Conservation (phyloP, 2,113 vertebrate species). For the Regulus satrapa region DNA sequence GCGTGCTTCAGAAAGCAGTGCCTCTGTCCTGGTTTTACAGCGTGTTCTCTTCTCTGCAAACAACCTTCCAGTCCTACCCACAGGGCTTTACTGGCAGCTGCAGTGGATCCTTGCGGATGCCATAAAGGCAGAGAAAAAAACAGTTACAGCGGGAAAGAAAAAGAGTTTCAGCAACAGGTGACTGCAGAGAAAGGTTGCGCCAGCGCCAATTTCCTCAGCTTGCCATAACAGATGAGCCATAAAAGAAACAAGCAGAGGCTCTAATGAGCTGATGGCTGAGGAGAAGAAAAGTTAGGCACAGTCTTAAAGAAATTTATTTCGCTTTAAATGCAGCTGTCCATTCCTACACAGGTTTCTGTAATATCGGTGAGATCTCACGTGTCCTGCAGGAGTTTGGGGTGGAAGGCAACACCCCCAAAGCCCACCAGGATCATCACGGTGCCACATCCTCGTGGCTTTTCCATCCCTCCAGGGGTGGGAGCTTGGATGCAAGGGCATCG, state of each 20-base stretch:
- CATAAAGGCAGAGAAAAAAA: background rate
- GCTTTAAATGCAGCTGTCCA: background rate
- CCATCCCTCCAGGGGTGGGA: background rate
- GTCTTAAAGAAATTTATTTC: background rate
- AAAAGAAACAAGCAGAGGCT: background rate
- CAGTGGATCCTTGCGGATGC: background rate
- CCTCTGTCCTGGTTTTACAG: background rate
- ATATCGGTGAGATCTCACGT: background rate
- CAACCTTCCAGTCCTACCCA: accelerated
- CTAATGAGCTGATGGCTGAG: background rate
- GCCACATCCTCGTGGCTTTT: background rate
- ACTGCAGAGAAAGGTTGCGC: background rate
- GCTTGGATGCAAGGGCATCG: background rate
- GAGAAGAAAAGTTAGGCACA: background rate
- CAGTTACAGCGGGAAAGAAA: background rate
- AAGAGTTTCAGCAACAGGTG: background rate
- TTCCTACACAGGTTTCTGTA: background rate
- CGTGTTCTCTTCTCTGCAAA: background rate
- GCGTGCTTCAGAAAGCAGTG: background rate
- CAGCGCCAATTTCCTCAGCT: background rate
- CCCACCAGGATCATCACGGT: accelerated
- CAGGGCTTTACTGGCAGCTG: background rate
- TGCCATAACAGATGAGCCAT: background rate
- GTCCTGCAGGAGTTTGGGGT: background rate
- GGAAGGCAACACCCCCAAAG: background rate